A percentile compares a stretch with the other conserved stretches of the same genome.
These are phyloP conservation scores for Meliscaeva auricollis DNA, from an alignment of 2,888 invertebrate species.

Conservation along the genomic window DNA sequence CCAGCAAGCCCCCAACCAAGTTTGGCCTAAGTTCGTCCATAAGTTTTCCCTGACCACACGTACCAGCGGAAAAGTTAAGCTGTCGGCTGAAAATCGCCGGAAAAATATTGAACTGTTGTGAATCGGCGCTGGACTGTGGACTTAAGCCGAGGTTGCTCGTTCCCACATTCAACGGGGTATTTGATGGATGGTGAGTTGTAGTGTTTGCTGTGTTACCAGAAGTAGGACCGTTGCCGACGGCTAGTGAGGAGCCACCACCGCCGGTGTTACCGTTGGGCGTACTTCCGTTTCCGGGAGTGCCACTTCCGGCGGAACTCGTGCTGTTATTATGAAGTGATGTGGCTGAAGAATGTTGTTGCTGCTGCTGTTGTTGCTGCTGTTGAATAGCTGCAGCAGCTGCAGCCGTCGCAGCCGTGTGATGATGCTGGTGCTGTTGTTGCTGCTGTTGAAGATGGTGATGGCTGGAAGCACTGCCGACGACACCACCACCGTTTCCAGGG, in stretches of 20 bases:
- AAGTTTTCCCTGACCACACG: slow-evolving; percentile 90
- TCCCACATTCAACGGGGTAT: slow-evolving; percentile 78
- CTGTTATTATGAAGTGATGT: slow-evolving; percentile 61
- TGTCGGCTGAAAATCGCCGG: slow-evolving; percentile 96
- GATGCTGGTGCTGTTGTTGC: slow-evolving; percentile 78
- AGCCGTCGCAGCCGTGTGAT: slow-evolving; percentile 68
- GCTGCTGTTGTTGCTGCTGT: slow-evolving; percentile 85
- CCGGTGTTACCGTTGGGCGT: slow-evolving; percentile 72
- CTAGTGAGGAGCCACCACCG: slow-evolving; percentile 79
- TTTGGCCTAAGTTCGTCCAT: slow-evolving; percentile 95
- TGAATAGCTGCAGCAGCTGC: slow-evolving; percentile 74
- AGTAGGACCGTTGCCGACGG: slow-evolving; percentile 82
- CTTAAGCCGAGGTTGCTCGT: slow-evolving; percentile 83
- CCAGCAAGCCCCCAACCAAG: slow-evolving; percentile 91
- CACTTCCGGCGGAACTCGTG: slow-evolving; percentile 71
- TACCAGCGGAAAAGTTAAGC: slow-evolving; percentile 90
- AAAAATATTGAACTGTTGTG: slow-evolving; percentile 95
- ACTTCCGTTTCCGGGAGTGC: slow-evolving; percentile 73
- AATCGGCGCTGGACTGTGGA: slow-evolving; percentile 83
- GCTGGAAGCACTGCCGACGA: slow-evolving; percentile 82
- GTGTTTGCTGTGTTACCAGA: slow-evolving; percentile 78
- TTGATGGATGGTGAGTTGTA: slow-evolving; percentile 77
- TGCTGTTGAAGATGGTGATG: slow-evolving; percentile 76
- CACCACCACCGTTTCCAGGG: slow-evolving; percentile 87
- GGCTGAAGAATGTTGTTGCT: slow-evolving; percentile 69